Base-by-base conservation (phyloP, 2,888 invertebrate genomes). In the Chrysodeixis includens region DNA sequence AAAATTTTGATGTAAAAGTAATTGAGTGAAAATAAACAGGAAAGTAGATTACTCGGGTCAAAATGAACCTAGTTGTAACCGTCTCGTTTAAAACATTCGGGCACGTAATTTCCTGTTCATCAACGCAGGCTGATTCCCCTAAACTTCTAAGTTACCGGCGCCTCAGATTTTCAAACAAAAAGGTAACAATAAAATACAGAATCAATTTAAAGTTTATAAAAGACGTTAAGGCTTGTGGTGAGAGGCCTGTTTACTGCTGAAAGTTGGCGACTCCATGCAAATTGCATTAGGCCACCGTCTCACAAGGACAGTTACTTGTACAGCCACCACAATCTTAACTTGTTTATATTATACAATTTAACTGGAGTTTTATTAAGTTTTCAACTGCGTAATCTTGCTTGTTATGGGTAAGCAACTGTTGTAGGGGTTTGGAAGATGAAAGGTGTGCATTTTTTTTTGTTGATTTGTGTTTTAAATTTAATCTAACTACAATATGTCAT, bases 181-280 rank as follows among this genome's bases (percentile, higher is more conserved):
- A 62, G 61, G 56, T 32, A 46, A 54, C 74, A 66, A 56, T 78
- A 69, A 76, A 80, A 78, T 80, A 80, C 74, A 60, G 76, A 81
- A 81, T 81, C 81, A 81, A 81, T 81, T 80, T 78, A 80, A 81
- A 81, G 74, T 81, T 81, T 71, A 61, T 70, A 71, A 80, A 80
- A 74, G 72, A 70, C 56, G 71, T 80, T 76, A 78, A 69, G 49
- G 66, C 55, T 64, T 70, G 81, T 69, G 80, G 80, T 73, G 62
- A 57, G 69, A 57, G 58, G 70, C 71, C 72, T 81, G 81, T 80
- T 80, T 76, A 78, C 73, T 56, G 66, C 66, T 62, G 40, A 78
- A 81, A 80, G 81, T 84, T 84, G 51, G 51, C 56, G 69, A 76
- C 77, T 78, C 71, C 72, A 76, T 78, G 78, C 81, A 84, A 84